These are phyloP conservation scores for Drosophila murphyi DNA, from an alignment of 1,140 invertebrate species.

Conservation along the genomic window DNA sequence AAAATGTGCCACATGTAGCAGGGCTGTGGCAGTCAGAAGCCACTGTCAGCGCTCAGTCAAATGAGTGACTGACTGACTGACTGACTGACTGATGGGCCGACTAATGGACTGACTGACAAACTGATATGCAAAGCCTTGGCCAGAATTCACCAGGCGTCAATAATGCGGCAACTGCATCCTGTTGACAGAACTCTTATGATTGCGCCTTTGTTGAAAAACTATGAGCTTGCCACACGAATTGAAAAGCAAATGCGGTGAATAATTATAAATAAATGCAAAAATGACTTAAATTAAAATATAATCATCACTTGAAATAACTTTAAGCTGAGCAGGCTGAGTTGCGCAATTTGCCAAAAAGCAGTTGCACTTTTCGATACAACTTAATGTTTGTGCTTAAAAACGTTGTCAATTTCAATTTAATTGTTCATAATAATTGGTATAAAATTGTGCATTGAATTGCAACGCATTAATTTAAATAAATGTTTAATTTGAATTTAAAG, in stretches of 20 bases:
- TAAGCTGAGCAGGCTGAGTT: constrained; percentile 21
- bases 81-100: neutral
- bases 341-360: constrained; percentile 28
- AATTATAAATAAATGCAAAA: constrained; percentile 8
- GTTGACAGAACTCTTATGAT: constrained; percentile 31
- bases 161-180: constrained; percentile 17
- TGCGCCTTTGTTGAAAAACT: constrained; percentile 26
- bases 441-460: constrained; percentile 1
- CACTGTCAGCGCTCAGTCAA: constrained; percentile 31
- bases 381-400: neutral
- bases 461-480: neutral
- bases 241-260: neutral
- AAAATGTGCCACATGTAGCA: constrained; percentile 58
- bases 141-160: constrained; percentile 6
- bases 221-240: constrained; percentile 20
- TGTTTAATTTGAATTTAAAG: constrained; percentile 18
- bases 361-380: neutral
- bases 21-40: constrained; percentile 20
- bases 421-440: constrained; percentile 17
- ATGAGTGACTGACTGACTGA: constrained; percentile 12
- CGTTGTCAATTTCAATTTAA: constrained; percentile 17
- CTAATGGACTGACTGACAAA: neutral
- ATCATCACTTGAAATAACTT: constrained; percentile 1
- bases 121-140: constrained; percentile 4
- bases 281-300: constrained; percentile 4